Conservation (phyloP, 2,888 invertebrate species). For the Clivina fossor region DNA sequence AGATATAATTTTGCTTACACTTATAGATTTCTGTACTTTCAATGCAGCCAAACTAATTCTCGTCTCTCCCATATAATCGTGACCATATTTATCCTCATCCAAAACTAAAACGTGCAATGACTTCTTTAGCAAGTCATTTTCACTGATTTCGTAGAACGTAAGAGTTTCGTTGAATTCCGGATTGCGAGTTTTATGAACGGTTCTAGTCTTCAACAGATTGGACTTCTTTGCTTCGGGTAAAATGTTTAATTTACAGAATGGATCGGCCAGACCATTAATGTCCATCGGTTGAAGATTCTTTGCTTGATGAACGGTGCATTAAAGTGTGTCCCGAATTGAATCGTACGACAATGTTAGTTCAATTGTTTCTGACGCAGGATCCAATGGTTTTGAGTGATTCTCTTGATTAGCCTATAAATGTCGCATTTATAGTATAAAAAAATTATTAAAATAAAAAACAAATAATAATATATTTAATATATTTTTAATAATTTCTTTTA, state of each 20-base stretch:
- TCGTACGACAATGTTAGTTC: slow-evolving; percentile 75
- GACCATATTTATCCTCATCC: slow-evolving; percentile 87
- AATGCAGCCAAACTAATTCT: slow-evolving; percentile 54
- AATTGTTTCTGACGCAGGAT: slow-evolving; percentile 1
- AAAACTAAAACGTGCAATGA: slow-evolving; percentile 70
- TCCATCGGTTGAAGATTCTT: slow-evolving; percentile 77
- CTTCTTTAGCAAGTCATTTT: slow-evolving; percentile 77
- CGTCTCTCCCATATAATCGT: slow-evolving; percentile 77
- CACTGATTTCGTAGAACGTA: slow-evolving; percentile 86
- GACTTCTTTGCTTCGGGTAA: slow-evolving; percentile 65
- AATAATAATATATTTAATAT: too few relatives aligned
- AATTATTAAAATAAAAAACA: too few relatives aligned
- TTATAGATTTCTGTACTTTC: slow-evolving; percentile 51
- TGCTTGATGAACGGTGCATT: slow-evolving; percentile 79
- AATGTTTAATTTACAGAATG: slow-evolving; percentile 81
- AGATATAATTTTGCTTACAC: slow-evolving; percentile 42
- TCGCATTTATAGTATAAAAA: too few relatives aligned
- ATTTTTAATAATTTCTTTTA: too few relatives aligned
- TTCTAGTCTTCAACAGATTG: slow-evolving; percentile 77
- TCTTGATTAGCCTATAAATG: too few relatives aligned
- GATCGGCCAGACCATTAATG: slow-evolving; percentile 86
- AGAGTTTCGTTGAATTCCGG: slow-evolving; percentile 94
- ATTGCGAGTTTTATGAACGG: slow-evolving; percentile 89
- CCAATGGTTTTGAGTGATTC: too few relatives aligned
- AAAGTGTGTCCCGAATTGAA: slow-evolving; percentile 72